These are phyloP conservation scores for Luperina testacea DNA, from an alignment of 2,888 invertebrate genomes.

Conservation along the genomic window DNA sequence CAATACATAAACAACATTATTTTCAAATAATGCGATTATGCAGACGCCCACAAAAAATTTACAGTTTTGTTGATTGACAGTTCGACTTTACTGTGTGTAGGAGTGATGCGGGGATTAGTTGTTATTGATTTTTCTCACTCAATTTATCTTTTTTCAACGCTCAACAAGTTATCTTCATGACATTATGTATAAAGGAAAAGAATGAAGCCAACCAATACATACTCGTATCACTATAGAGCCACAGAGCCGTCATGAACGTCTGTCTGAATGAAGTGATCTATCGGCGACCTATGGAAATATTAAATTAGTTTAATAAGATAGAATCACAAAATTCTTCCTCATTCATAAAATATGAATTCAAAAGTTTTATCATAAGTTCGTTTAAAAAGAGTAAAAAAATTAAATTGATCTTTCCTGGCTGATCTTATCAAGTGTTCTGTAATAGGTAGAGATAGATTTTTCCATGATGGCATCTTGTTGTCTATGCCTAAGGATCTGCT, in stretches of 20 bases:
- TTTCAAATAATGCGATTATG: constrained; percentile 85
- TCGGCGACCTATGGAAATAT: constrained; percentile 17
- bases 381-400: not conserved
- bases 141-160: constrained; percentile 30
- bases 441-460: not conserved
- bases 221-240: not conserved
- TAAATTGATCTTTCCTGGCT: not conserved
- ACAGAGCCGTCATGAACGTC: constrained; percentile 1
- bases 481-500: not conserved
- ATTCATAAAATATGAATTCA: constrained; percentile 30
- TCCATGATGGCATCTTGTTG: not conserved
- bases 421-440: not conserved
- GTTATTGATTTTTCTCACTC: constrained; percentile 43
- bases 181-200: constrained; percentile 3
- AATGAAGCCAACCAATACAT: constrained; percentile 11
- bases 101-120: constrained; percentile 66
- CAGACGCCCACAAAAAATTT: constrained; percentile 74
- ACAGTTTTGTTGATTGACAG: constrained; percentile 77
- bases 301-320: constrained; percentile 15
- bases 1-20: constrained; percentile 88
- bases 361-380: not conserved
- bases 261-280: constrained; percentile 27
- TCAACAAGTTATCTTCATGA: constrained; percentile 7
- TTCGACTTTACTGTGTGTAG: constrained; percentile 62
- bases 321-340: constrained; percentile 15